A percentile compares a stretch with the other conserved stretches of the same genome.
Conservation (phyloP, 2,113 vertebrate species). For the Recurvirostra avosetta region DNA sequence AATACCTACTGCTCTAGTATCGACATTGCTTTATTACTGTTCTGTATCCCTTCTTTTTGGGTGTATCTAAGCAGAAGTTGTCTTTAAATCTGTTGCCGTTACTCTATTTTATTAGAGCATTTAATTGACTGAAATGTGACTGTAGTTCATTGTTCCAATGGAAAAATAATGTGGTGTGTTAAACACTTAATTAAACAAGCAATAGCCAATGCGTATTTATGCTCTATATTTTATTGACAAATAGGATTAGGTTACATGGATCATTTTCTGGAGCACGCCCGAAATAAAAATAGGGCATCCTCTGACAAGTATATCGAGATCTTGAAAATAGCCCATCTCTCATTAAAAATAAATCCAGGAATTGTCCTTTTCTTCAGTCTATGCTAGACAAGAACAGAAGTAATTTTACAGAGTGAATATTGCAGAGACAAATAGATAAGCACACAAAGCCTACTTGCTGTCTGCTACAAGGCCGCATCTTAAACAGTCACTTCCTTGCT, state of each 20-base stretch:
- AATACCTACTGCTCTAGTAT: background rate
- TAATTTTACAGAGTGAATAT: background rate
- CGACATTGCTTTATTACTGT: background rate
- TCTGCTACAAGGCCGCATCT: background rate
- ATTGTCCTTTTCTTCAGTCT: background rate
- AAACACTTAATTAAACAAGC: background rate
- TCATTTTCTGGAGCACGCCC: background rate
- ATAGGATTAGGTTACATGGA: background rate
- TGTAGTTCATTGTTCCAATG: background rate
- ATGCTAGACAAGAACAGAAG: background rate
- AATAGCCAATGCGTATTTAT: background rate
- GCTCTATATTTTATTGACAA: background rate
- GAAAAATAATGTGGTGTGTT: background rate
- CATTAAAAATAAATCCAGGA: background rate
- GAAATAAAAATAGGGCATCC: background rate
- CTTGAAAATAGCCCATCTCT: background rate
- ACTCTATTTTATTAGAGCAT: background rate
- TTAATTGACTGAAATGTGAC: background rate
- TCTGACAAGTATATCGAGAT: background rate
- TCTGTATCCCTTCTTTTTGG: background rate
- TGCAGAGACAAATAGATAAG: background rate
- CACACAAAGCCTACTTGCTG: background rate
- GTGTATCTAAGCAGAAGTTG: background rate
- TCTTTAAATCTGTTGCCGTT: background rate
- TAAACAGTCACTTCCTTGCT: background rate